phyloP scores from a whole-genome alignment of 2,113 vertebrate genomes.

The Bos indicus region DNA sequence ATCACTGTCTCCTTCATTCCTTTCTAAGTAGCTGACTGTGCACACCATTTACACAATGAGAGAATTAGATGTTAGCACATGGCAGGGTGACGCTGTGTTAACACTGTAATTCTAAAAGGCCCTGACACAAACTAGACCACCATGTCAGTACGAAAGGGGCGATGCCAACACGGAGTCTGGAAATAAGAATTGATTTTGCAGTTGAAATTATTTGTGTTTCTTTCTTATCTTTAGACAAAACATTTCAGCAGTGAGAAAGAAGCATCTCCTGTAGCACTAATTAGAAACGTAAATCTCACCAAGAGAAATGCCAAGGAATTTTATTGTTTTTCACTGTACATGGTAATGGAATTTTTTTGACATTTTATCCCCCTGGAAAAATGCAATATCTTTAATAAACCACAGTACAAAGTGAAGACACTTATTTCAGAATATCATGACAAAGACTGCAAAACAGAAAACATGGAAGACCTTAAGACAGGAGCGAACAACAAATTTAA shows the following conservation, averaged over 20 bases:
- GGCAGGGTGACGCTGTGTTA: neutral
- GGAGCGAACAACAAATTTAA: slow-evolving; percentile 24
- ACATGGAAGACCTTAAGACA: slow-evolving; percentile 28
- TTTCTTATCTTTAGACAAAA: slow-evolving; percentile 63
- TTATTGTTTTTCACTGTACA: slow-evolving; percentile 45
- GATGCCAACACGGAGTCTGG: slow-evolving; percentile 11
- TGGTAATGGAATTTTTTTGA: slow-evolving; percentile 47
- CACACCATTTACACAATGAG: slow-evolving; percentile 38
- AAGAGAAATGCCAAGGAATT: slow-evolving; percentile 52
- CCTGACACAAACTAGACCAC: slow-evolving; percentile 21
- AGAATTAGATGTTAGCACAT: slow-evolving; percentile 50
- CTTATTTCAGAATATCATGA: slow-evolving; percentile 51
- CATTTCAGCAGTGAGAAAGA: slow-evolving; percentile 35
- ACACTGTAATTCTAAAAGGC: slow-evolving; percentile 34
- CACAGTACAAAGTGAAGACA: neutral
- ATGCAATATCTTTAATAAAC: slow-evolving; percentile 52
- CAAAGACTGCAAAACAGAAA: slow-evolving; percentile 16
- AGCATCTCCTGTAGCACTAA: slow-evolving; percentile 55
- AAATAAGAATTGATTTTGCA: slow-evolving; percentile 70
- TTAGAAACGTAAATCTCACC: slow-evolving; percentile 61
- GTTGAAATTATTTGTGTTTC: slow-evolving; percentile 60
- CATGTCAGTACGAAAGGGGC: slow-evolving; percentile 36
- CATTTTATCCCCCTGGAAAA: slow-evolving; percentile 52
- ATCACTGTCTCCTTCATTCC: neutral
- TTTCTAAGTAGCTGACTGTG: slow-evolving; percentile 19